Conservation (phyloP, 2,113 vertebrate species). For the Cyanocitta stelleri region DNA sequence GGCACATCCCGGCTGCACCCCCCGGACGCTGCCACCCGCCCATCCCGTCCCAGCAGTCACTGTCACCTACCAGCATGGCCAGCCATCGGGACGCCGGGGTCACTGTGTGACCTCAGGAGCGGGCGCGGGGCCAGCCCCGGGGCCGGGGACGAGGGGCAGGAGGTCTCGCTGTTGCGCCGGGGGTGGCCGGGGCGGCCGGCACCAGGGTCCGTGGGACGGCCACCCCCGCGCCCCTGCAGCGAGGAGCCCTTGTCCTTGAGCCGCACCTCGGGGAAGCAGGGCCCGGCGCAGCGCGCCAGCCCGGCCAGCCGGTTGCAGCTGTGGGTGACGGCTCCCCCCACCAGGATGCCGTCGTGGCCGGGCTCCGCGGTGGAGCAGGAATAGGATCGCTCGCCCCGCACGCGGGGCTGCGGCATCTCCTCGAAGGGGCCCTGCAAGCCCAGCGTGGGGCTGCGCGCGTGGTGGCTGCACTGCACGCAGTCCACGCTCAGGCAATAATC, state of each 20-base stretch:
- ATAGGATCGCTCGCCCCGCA: slow-evolving; percentile 85
- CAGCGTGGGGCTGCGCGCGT: slow-evolving; percentile 63
- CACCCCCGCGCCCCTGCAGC: background rate
- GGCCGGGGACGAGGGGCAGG: slow-evolving; percentile 63
- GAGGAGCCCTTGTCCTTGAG: slow-evolving; percentile 66
- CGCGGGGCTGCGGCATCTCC: slow-evolving; percentile 71
- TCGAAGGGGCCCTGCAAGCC: slow-evolving; percentile 75
- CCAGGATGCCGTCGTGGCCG: background rate
- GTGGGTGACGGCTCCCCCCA: slow-evolving; percentile 69
- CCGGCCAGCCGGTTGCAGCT: slow-evolving; percentile 90
- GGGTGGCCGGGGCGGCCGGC: background rate
- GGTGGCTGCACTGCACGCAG: slow-evolving; percentile 68
- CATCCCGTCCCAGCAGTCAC: rapidly evolving
- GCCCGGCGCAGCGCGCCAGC: slow-evolving; percentile 51
- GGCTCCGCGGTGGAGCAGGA: slow-evolving; percentile 90
- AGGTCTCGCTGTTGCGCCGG: slow-evolving; percentile 73
- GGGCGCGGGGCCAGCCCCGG: slow-evolving; percentile 29
- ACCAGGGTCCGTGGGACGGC: background rate
- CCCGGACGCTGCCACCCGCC: rapidly evolving
- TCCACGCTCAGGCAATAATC: slow-evolving; percentile 80
- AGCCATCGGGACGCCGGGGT: slow-evolving; percentile 80
- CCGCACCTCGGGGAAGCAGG: slow-evolving; percentile 81
- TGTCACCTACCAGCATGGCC: slow-evolving; percentile 71
- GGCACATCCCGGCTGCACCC: rapidly evolving
- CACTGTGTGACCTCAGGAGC: slow-evolving; percentile 87